Evolutionary conservation across 2,888 invertebrate species (phyloP).

Genomic region (Agriopis aurantiaria): DNA sequence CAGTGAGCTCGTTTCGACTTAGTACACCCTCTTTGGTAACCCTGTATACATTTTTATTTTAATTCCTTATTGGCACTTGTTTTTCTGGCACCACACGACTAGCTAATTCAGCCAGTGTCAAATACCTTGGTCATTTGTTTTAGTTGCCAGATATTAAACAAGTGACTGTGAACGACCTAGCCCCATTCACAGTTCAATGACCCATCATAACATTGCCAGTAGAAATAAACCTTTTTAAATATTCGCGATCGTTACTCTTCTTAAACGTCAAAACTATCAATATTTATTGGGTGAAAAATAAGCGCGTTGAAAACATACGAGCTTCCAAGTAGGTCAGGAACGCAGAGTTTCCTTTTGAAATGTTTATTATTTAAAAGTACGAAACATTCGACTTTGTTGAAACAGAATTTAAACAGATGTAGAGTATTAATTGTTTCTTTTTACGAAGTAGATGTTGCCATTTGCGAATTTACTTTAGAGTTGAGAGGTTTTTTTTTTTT

Average conservation of each 20-base stretch:
- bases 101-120: not conserved
- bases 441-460: not conserved
- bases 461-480: no score
- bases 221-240: slow-evolving; percentile 36
- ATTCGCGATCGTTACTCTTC: slow-evolving; percentile 39
- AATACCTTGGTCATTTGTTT: not conserved
- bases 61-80: not conserved
- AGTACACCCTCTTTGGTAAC: no score
- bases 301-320: slow-evolving; percentile 41
- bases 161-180: slow-evolving; percentile 6
- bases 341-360: slow-evolving; percentile 21
- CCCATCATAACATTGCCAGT: slow-evolving; percentile 18
- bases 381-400: slow-evolving; percentile 17
- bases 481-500: no score
- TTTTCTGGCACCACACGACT: not conserved
- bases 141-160: not conserved
- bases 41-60: no score
- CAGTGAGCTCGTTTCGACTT: no score
- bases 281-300: slow-evolving; percentile 46
- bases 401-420: not conserved
- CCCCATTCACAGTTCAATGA: slow-evolving; percentile 28
- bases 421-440: not conserved
- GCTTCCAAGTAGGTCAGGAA: slow-evolving; percentile 29
- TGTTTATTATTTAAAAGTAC: slow-evolving; percentile 19
- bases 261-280: slow-evolving; percentile 45